A percentile compares a stretch with the other conserved stretches of the same genome.
Evolutionary conservation across 2,113 vertebrate species (phyloP).

Genomic region (Scopus umbretta): DNA sequence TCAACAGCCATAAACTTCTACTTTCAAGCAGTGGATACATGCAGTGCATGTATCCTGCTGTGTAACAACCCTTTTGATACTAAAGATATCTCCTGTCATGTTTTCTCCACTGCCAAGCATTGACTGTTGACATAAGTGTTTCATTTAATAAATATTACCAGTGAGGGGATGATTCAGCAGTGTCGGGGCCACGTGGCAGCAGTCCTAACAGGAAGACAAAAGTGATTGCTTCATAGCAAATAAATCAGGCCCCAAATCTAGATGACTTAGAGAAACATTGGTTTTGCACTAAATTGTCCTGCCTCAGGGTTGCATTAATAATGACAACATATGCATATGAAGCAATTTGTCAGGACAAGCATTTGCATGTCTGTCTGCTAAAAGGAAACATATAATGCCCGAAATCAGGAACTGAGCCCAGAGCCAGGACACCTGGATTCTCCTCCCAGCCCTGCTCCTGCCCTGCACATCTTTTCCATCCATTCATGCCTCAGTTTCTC

Average conservation of each 20-base stretch:
- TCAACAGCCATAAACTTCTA: neutral
- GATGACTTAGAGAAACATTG: neutral
- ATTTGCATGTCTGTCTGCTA: neutral
- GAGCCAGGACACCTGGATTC: neutral
- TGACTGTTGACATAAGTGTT: conserved; percentile 30
- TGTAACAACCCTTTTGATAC: conserved; percentile 11
- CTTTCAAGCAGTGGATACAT: conserved; percentile 27
- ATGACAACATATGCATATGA: neutral
- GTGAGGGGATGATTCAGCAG: conserved; percentile 23
- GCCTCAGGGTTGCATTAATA: neutral
- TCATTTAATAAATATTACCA: conserved; percentile 30
- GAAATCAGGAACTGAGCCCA: neutral
- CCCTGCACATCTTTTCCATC: neutral
- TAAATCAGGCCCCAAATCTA: neutral
- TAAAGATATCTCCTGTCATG: neutral
- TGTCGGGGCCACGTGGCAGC: neutral
- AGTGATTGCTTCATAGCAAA: neutral
- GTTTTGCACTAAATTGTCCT: neutral
- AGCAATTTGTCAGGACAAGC: neutral
- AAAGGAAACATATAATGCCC: neutral
- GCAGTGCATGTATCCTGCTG: neutral
- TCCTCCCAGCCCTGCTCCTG: neutral
- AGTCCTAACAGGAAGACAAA: neutral
- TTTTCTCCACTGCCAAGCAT: conserved; percentile 15
- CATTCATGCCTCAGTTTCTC: neutral